Evolutionary conservation across 1,140 invertebrate genomes (phyloP).

Genomic region (Oryctes rhinoceros): DNA sequence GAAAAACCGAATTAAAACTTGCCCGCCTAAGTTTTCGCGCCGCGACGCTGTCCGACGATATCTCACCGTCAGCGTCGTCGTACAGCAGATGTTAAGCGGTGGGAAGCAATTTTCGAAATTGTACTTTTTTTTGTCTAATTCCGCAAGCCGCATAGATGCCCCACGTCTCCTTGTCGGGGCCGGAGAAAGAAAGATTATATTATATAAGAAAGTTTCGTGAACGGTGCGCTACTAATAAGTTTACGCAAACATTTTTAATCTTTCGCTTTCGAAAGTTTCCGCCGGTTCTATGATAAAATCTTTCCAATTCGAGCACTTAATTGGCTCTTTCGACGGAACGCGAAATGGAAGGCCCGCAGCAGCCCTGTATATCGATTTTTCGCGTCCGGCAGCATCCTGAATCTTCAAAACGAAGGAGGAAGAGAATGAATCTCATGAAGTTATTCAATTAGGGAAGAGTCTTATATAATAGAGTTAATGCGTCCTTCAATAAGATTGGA

Average conservation of each 20-base stretch:
- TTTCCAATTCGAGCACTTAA: conserved; percentile 10
- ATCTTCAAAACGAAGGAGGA: no score
- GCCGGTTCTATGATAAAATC: not conserved
- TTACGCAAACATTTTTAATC: conserved; percentile 22
- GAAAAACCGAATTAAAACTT: no score
- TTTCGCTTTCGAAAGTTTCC: not conserved
- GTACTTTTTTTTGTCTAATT: not conserved
- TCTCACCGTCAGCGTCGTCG: not conserved
- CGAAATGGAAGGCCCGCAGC: no score
- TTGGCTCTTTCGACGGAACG: not conserved
- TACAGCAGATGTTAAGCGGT: conserved; percentile 5
- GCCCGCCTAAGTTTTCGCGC: no score
- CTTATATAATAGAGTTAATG: no score
- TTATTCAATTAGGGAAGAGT: no score
- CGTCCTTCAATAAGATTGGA: no score
- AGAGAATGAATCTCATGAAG: no score
- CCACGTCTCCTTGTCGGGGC: not conserved
- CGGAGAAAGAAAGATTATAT: not conserved
- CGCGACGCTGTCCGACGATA: not conserved
- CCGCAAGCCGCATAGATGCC: not conserved
- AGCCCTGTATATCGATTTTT: no score
- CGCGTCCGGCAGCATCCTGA: no score
- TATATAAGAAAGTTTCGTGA: not conserved
- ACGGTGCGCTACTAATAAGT: not conserved
- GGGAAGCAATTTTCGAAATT: not conserved